Evolutionary conservation across 2,113 vertebrate species (phyloP), one percentile per base, ranked within the genome.

Genomic region (Actinemys pallida): DNA sequence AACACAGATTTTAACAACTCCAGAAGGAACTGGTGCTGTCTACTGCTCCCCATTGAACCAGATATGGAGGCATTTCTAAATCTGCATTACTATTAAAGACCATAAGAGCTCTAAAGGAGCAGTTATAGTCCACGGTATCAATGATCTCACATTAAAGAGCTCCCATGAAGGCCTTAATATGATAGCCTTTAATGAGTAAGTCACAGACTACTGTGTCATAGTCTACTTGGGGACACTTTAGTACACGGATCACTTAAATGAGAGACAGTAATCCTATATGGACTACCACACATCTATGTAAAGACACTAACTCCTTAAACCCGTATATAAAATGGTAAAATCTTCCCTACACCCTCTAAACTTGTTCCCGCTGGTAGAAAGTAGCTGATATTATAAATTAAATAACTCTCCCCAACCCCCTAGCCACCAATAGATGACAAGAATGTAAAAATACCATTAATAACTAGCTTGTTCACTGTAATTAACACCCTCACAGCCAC

Each of bases 401-500:
- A 90, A n/a, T 22, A 65, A 10, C 42, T 91, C 54, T 76, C 24
- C 49, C 35, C 87, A 62, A 76, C 82, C 83, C 79, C 88, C 88
- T 82, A 95, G 84, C 85, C 69, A 94, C 80, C 90, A 92, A 82
- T 2, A 90, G 56, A 80, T 93, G 92, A 95, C 81, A 93, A 85
- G 94, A 94, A 95, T 11, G 80, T 84, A 95, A 93, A 98, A 95
- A 95, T 97, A 50, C 78, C 94, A 89, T 95, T 95, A 95, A 97
- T 96, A 96, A 93, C 76, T 92, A 90, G 87, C 90, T 98, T 94
- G 92, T 83, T 96, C 87, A 83, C 93, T 92, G 88, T 98, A 97
- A 98, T 98, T 98, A 98, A 97, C 94, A 97, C 95, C 96, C 96
- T 96, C 59, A 17, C 89, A 97, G 83, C 81, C 95, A 93, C 85